Base-by-base conservation (phyloP, 2,888 invertebrate genomes). In the Odontothrips loti region DNA sequence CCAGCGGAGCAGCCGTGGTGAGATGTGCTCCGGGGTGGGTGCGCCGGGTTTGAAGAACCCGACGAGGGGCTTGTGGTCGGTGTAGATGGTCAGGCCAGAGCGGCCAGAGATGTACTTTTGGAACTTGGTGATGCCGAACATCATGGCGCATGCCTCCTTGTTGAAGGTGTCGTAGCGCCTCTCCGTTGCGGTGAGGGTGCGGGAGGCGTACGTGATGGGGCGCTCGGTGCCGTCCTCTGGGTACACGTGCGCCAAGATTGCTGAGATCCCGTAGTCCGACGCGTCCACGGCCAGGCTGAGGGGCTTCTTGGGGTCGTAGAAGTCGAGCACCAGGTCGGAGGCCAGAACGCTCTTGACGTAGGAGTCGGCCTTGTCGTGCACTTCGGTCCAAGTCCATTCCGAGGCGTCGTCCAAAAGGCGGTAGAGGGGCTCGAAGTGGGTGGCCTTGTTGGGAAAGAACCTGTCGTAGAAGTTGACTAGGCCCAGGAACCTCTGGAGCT, bases 121-220 rank as follows among this genome's bases (percentile, higher is more conserved):
- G 82, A 87, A 87, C 82, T 85, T 84, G 48, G 84, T 84, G 8
- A 87, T 84, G 3, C 85, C 86, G 81, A 83, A 87, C 17, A 86
- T 82, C 6, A 86, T 82, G 23, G 84, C 83, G 15, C 86, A 82
- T 10, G 85, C 86, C 82, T 84, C 84, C 27, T 81, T 81, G 58
- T 84, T 83, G n/a, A 84, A 81, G 63, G 84, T 83, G 6, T 82
- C 86, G 82, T 84, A 83, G 47, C 79, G 80, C 48, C 81, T 83
- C 63, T 86, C 83, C 4, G 83, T 83, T 68, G 51, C 84, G 83
- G 47, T 84, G 83, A 82, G 84, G 82, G 80, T 85, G 84, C 80
- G 82, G 43, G 85, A 86, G 0, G 85, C 85, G 83, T 84, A 86
- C 10, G 84, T 84, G 47, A 86, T 84, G 48, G 11, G 86, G 80